These are phyloP conservation scores for Mastacembelus armatus DNA, from an alignment of 2,797 vertebrate species.

Conservation along the genomic window DNA sequence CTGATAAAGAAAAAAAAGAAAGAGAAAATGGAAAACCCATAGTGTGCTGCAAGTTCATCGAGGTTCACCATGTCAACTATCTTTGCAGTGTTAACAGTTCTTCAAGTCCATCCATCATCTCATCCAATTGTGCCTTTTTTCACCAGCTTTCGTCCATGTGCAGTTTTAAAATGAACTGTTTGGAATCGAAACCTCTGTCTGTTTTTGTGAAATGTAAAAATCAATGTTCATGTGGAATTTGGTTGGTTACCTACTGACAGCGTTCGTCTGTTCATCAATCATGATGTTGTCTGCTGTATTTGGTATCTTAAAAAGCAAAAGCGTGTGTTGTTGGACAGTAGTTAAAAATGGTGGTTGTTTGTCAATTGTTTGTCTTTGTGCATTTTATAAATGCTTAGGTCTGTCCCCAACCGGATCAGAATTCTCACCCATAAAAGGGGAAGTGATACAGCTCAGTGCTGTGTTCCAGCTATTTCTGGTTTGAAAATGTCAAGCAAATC, in stretches of 20 bases:
- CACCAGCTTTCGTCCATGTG: not conserved
- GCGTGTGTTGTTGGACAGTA: no score
- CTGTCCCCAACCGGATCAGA: not conserved
- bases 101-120: not conserved
- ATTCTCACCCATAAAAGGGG: not conserved
- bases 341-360: not conserved
- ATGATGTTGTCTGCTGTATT: not conserved
- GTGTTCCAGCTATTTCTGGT: not conserved
- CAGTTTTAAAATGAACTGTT: not conserved
- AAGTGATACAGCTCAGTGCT: not conserved
- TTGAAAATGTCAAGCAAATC: not conserved
- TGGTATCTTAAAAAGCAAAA: no score
- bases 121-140: not conserved
- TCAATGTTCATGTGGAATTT: not conserved
- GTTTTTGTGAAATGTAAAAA: not conserved
- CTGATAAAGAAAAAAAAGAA: not conserved
- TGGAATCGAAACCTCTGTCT: not conserved
- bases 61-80: not conserved
- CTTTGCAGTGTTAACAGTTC: not conserved
- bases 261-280: not conserved
- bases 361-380: not conserved
- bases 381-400: not conserved
- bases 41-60: not conserved
- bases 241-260: no score
- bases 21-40: not conserved